phyloP scores from a whole-genome alignment of 1,140 invertebrate species.

The Diorhabda carinulata region DNA sequence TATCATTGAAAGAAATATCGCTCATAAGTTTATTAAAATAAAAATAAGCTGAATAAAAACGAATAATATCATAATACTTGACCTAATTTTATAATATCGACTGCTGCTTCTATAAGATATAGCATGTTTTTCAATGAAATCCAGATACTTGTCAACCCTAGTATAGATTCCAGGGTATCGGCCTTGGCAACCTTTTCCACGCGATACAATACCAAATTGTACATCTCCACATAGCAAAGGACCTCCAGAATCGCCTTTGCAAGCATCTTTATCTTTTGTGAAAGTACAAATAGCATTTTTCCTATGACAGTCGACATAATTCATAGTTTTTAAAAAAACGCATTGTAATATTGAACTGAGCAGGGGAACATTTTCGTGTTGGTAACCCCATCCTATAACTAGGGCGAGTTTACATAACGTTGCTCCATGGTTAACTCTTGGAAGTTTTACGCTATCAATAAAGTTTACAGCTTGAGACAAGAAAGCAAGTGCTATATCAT shows the following conservation, averaged over 20 bases:
- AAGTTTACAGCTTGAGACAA: neutral
- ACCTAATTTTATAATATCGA: no score
- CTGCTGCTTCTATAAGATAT: neutral
- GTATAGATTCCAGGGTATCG: slow-evolving; percentile 45
- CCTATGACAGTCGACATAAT: slow-evolving; percentile 7
- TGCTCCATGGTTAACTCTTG: neutral
- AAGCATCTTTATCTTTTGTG: slow-evolving; percentile 21
- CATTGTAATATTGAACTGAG: neutral
- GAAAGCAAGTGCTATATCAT: neutral
- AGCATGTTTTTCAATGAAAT: slow-evolving; percentile 35
- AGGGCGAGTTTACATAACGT: neutral
- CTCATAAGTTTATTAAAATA: no score
- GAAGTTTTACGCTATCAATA: neutral
- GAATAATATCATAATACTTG: no score
- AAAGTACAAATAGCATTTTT: neutral
- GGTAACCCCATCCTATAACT: neutral
- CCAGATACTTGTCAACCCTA: slow-evolving; percentile 38
- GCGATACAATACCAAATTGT: slow-evolving; percentile 49
- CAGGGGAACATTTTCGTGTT: neutral
- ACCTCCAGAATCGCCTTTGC: slow-evolving; percentile 52
- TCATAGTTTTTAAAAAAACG: neutral
- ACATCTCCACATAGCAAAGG: slow-evolving; percentile 49
- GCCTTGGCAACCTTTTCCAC: slow-evolving; percentile 48
- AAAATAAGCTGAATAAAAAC: no score
- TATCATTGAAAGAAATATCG: no score